Conservation (phyloP, 2,888 invertebrate genomes). For the Apotomis turbidana region DNA sequence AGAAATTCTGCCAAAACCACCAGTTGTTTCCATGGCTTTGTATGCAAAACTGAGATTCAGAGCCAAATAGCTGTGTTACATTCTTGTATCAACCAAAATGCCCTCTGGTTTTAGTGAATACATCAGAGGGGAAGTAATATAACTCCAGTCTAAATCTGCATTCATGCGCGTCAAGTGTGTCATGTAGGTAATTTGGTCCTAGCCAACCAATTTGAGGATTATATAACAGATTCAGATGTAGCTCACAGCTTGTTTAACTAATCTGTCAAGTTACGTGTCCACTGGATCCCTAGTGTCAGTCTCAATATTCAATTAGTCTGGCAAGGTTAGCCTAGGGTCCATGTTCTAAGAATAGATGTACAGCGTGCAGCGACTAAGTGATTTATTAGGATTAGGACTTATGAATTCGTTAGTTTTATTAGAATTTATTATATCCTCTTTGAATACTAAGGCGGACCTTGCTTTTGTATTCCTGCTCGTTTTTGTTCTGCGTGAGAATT, state of each 20-base stretch:
- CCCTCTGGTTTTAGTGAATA: neutral
- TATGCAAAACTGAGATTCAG: no score
- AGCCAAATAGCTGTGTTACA: no score
- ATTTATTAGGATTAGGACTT: slow-evolving; percentile 31
- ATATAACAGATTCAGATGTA: slow-evolving; percentile 43
- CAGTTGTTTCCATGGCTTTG: neutral
- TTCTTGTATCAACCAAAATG: neutral
- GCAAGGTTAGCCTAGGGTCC: slow-evolving; percentile 53
- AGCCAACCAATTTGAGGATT: slow-evolving; percentile 42
- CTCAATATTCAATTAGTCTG: slow-evolving; percentile 44
- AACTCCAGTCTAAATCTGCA: no score
- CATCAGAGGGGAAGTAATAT: no score
- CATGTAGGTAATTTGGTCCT: slow-evolving; percentile 31
- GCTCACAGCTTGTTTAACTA: slow-evolving; percentile 31
- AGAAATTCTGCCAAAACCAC: neutral
- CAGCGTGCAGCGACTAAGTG: neutral
- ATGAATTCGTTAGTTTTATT: slow-evolving; percentile 23
- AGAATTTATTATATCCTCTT: slow-evolving; percentile 24
- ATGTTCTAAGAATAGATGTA: slow-evolving; percentile 47
- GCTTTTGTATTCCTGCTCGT: neutral
- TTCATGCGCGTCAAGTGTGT: neutral
- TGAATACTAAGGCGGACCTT: neutral
- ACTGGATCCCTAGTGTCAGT: slow-evolving; percentile 46
- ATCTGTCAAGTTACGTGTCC: slow-evolving; percentile 44
- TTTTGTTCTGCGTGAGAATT: neutral